Base-by-base conservation (phyloP, 64 coral and sea anemone species). In the Anthopleura sola region DNA sequence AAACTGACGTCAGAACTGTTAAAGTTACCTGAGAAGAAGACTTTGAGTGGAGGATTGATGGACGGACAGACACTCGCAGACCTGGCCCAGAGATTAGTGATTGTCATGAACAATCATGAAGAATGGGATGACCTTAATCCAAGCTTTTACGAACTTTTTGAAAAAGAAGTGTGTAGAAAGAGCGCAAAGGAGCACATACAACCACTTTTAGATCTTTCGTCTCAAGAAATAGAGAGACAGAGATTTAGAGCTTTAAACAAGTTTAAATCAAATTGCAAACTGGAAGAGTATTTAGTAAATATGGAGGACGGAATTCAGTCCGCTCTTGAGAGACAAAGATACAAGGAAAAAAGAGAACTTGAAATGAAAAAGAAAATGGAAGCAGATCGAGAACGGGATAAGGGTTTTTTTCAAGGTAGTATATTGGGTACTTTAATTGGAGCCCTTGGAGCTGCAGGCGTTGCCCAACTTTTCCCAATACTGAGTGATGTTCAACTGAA, bases 21-120 rank as follows among this genome's bases (percentile, higher is more conserved):
- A 7, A 46, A 90, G 14, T 83, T 87, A 49, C 88, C 92, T 2
- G 75, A 49, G 48, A 94, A 94, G 64, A 86, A 75, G 49, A 94
- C 92, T 7, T 68, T 87, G 18, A 32, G 47, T 5, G 88, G 88
- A 15, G 81, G 68, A 54, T 26, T 50, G 3, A 90, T 94, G 60
- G 88, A 90, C 23, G 92, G 92, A 1, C 16, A 54, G 21, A 78
- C 24, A 38, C 49, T 83, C n/a, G 80, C 68, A 3, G 78, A 82
- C 23, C 36, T 89, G 8, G 80, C 80, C 5, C 6, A 36, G 18
- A 6, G 24, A 6, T 68, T 89, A 10, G 34, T 16, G 2, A 47
- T 83, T 1, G 51, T 49, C 0, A 89, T 89, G 87, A 89, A 89
- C 28, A 11, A 44, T 11, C n/a, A 44, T 18, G 3, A 24, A 40